Evolutionary conservation across 2,797 vertebrate genomes (phyloP), one percentile per base, ranked within the genome.

Genomic region (Chrosomus eos): DNA sequence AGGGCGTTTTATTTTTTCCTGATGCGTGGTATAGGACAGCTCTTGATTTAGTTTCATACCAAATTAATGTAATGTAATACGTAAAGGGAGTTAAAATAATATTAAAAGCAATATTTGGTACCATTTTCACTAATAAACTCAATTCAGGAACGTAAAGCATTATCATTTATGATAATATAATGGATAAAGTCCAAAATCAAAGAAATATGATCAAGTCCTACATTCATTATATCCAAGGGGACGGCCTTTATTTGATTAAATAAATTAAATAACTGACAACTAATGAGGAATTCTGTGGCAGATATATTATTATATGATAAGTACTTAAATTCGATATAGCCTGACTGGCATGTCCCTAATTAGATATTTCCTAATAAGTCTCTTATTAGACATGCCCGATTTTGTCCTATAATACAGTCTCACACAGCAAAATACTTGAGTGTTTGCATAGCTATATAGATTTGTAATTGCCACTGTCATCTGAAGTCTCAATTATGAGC

Each of bases 291-390:
- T 78, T 83, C 43, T 67, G 60, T 58, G 79, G 23, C 43, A 33
- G 51, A 48, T n/a, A 78, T 71, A 84, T 71, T 78, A n/a, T 72
- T 73, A 53, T 51, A 80, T 58, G 73, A 78, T 78, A 84, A 77
- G 36, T 45, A 31, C 64, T 73, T 60, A 45, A 66, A 73, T 80
- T 53, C 45, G 64, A 79, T 80, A 85, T 85, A 84, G 67, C 28
- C 40, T 79, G 83, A 85, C 83, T 73, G 83, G 31, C 76, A 80
- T 62, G 68, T 73, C 23, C 31, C 76, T 72, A 85, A 85, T 85
- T 72, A 80, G 76, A 80, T 66, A 72, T 73, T 64, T 85, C 67
- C 40, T 62, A 84, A 84, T 84, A 84, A 62, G 66, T 60, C 21
- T 80, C 28, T 73, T 85, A 80, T 85, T 80, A 85, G 77, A 80